These are phyloP conservation scores for Scleropages formosus DNA, from an alignment of 2,797 vertebrate species.

Conservation along the genomic window DNA sequence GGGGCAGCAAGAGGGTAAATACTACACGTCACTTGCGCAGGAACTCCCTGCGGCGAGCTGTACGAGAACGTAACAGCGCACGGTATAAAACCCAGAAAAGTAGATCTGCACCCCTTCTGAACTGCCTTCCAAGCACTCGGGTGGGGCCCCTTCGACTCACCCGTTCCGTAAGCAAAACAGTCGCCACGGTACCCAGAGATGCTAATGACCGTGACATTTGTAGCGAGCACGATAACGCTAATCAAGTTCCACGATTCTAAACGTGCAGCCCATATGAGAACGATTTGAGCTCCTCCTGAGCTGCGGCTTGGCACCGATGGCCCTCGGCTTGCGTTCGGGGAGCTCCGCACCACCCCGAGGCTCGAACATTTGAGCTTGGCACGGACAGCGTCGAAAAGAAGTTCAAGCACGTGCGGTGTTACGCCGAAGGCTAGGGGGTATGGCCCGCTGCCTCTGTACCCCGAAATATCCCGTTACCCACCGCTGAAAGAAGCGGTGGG, in stretches of 20 bases:
- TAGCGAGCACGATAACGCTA: background rate
- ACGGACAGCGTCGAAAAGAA: background rate
- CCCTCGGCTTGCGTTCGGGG: conserved; percentile 61
- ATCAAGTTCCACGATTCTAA: conserved; percentile 29
- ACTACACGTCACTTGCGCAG: too few species aligned
- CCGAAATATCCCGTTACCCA: too few species aligned
- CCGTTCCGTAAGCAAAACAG: background rate
- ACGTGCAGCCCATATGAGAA: conserved; percentile 71
- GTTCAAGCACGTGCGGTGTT: background rate
- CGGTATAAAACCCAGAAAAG: too few species aligned
- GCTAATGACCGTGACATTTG: background rate
- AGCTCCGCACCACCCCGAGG: conserved; percentile 40
- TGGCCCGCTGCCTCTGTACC: background rate
- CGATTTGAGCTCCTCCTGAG: conserved; percentile 70
- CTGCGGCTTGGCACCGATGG: conserved; percentile 65
- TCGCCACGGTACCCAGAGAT: too few species aligned
- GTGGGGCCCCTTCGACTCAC: background rate
- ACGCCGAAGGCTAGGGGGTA: background rate
- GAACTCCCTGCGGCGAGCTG: too few species aligned
- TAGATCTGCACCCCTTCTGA: too few species aligned
- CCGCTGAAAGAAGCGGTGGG: too few species aligned
- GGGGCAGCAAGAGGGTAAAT: too few species aligned
- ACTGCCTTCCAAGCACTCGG: background rate
- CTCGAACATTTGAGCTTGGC: conserved; percentile 57
- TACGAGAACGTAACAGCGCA: too few species aligned